These are phyloP conservation scores for Aplidium turbinatum DNA, from an alignment of 23 tunicate genomes.

Conservation along the genomic window DNA sequence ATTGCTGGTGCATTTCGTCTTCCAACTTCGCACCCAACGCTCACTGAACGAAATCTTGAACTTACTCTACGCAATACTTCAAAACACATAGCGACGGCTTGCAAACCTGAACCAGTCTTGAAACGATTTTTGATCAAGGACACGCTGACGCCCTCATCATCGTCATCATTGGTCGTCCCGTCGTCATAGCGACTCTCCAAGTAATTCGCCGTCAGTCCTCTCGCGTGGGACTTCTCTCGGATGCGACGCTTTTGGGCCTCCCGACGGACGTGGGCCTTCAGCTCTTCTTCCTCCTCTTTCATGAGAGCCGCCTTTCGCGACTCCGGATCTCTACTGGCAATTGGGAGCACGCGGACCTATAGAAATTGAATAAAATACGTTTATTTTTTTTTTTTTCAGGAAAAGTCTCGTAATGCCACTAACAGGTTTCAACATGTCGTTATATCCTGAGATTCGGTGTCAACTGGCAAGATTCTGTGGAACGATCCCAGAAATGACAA, in stretches of 20 bases:
- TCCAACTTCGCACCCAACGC: background rate
- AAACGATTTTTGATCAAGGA: conserved; percentile 77
- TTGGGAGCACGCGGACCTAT: conserved; percentile 90
- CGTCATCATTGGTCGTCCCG: conserved; percentile 61
- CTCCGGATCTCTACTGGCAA: conserved; percentile 94
- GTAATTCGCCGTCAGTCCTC: conserved; percentile 75
- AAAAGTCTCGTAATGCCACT: too few relatives aligned
- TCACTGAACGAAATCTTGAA: background rate
- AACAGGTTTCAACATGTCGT: too few relatives aligned
- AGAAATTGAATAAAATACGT: too few relatives aligned
- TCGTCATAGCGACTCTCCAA: conserved; percentile 67
- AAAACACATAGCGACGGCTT: background rate
- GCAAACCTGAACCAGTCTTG: conserved; percentile 32
- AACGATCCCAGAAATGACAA: too few relatives aligned
- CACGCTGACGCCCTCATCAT: conserved; percentile 78
- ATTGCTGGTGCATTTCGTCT: background rate
- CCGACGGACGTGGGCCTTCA: conserved; percentile 88
- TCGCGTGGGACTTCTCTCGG: conserved; percentile 83
- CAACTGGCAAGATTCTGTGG: too few relatives aligned
- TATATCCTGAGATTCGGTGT: too few relatives aligned
- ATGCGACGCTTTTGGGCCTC: conserved; percentile 86
- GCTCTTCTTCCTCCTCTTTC: conserved; percentile 94
- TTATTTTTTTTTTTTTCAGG: too few relatives aligned
- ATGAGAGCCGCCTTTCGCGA: conserved; percentile 77
- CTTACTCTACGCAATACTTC: background rate